Percentiles rank a stretch among this genome's conserved stretches.
phyloP scores from a whole-genome alignment of 2,797 vertebrate species.

The Sebastes nivosus region DNA sequence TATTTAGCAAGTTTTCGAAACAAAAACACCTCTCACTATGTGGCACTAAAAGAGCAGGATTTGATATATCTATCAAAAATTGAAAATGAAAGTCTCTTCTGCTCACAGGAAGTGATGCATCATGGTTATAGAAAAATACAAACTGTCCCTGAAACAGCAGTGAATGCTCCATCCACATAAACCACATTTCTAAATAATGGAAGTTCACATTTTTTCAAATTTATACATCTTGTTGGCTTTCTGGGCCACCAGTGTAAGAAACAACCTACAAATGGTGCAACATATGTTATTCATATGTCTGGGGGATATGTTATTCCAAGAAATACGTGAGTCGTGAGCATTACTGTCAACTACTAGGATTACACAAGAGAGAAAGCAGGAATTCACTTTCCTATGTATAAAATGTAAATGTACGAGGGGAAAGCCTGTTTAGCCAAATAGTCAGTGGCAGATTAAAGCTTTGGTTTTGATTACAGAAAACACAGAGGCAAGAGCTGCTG shows the following conservation, averaged over 20 bases:
- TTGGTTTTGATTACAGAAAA: constrained; percentile 19
- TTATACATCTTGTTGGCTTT: background rate
- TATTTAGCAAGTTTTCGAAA: background rate
- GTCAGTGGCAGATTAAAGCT: background rate
- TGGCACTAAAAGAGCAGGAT: background rate
- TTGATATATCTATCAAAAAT: background rate
- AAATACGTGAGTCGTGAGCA: background rate
- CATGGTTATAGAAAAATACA: background rate
- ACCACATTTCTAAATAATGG: background rate
- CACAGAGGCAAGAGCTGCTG: background rate
- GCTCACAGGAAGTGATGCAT: background rate
- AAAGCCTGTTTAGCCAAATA: background rate
- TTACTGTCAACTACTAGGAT: background rate
- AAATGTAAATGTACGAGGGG: background rate
- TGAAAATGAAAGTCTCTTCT: background rate
- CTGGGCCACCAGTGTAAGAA: background rate
- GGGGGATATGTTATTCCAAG: background rate
- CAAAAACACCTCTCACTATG: background rate
- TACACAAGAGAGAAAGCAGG: background rate
- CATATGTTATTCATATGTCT: constrained; percentile 15
- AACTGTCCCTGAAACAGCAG: background rate
- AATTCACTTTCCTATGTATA: background rate
- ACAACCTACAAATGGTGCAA: background rate
- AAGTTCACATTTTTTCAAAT: background rate
- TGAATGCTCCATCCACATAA: background rate